Conservation (phyloP, 2,113 vertebrate genomes). For the Erpornis zantholeuca region DNA sequence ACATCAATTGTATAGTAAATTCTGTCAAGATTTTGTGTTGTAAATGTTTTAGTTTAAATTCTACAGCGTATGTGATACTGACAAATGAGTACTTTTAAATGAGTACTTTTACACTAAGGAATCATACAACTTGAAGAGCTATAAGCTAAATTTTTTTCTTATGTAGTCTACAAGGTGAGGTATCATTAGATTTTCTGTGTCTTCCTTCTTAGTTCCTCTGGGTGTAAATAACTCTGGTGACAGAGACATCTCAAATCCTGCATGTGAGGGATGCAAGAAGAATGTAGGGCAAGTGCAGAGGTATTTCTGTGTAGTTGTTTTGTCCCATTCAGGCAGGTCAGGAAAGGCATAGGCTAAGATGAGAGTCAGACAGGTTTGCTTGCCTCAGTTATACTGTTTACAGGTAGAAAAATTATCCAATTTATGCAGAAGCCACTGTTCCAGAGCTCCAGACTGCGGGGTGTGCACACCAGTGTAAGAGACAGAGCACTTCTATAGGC, state of each 20-base stretch:
- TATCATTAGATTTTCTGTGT: neutral
- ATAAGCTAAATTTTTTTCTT: neutral
- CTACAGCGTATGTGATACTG: neutral
- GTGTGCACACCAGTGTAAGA: neutral
- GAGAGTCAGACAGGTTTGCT: neutral
- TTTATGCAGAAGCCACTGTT: neutral
- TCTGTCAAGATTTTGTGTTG: neutral
- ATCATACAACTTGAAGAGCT: neutral
- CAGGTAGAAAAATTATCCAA: neutral
- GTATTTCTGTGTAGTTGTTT: neutral
- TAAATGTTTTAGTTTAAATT: neutral
- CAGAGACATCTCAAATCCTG: neutral
- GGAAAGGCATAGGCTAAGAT: neutral
- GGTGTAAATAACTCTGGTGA: neutral
- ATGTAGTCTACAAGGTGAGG: neutral
- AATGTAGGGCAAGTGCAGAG: neutral
- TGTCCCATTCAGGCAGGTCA: neutral
- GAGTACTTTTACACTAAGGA: neutral
- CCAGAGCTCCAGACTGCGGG: neutral
- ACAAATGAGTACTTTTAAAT: neutral
- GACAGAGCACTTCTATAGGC: neutral
- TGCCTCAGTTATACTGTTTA: neutral
- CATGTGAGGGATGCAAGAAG: neutral
- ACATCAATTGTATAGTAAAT: neutral
- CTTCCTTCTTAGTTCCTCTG: neutral